These are phyloP conservation scores for Ornithoptera priamus DNA, from an alignment of 2,888 invertebrate genomes.

Conservation along the genomic window DNA sequence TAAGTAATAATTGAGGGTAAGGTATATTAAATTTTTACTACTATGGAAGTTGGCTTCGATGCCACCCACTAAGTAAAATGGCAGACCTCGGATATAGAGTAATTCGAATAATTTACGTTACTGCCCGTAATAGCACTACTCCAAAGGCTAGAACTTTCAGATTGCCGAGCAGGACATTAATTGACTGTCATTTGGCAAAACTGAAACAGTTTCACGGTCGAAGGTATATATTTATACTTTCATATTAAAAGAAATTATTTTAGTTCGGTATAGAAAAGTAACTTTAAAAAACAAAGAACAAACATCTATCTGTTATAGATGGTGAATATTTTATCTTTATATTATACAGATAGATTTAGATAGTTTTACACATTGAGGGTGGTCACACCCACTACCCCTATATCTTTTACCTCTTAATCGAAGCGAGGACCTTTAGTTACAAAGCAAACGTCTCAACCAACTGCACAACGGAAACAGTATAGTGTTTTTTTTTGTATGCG, in stretches of 20 bases:
- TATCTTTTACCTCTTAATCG: too few species aligned
- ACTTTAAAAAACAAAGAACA: too few species aligned
- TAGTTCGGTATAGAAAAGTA: neutral
- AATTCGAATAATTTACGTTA: constrained; percentile 38
- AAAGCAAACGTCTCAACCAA: too few species aligned
- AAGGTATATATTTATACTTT: neutral
- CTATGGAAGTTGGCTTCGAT: constrained; percentile 11
- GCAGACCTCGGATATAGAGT: constrained; percentile 36
- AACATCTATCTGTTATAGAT: too few species aligned
- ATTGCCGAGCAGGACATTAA: constrained; percentile 35
- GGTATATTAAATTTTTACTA: neutral
- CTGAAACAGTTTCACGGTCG: constrained; percentile 43
- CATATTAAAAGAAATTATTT: neutral
- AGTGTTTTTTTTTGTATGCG: too few species aligned
- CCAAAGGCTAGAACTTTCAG: constrained; percentile 29
- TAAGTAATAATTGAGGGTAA: neutral
- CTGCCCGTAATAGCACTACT: constrained; percentile 28
- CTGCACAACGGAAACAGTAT: too few species aligned
- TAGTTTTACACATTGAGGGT: too few species aligned
- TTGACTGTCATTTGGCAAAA: constrained; percentile 48
- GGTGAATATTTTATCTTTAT: too few species aligned
- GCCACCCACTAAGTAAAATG: constrained; percentile 47
- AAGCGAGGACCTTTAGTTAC: too few species aligned
- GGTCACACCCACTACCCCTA: too few species aligned
- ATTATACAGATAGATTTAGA: too few species aligned